Evolutionary conservation across 2,797 vertebrate genomes (phyloP).

Genomic region (Trachops cirrhosus): DNA sequence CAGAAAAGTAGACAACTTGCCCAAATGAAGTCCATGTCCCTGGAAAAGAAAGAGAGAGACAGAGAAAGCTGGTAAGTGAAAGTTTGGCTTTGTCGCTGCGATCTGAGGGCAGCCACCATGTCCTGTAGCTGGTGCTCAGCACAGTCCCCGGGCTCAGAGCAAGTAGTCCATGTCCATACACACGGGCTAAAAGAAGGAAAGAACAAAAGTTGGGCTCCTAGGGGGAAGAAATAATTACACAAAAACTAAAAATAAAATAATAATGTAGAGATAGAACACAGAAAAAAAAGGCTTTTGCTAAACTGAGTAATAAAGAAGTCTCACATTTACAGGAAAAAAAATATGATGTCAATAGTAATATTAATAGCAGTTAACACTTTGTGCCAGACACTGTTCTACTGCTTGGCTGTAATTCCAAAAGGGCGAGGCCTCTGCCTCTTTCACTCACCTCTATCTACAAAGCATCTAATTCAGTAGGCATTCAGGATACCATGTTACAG

Average conservation of each 20-base stretch:
- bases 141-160: not conserved
- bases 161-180: not conserved
- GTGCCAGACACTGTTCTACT: not conserved
- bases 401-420: not conserved
- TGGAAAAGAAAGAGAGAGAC: not conserved
- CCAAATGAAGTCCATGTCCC: not conserved
- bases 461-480: not conserved
- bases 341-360: not conserved
- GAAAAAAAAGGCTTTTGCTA: not conserved
- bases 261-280: not conserved
- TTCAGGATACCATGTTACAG: not conserved
- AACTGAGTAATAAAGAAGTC: not conserved
- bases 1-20: not conserved
- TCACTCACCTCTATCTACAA: not conserved
- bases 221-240: not conserved
- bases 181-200: not conserved
- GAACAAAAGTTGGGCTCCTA: not conserved
- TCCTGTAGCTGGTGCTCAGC: not conserved
- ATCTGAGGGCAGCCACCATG: not conserved
- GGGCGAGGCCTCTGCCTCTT: not conserved
- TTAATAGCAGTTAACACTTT: not conserved
- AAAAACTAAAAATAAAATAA: not conserved
- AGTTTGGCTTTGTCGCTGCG: not conserved
- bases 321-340: not conserved
- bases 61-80: not conserved